Conservation (phyloP, 2,113 vertebrate genomes). For the Geococcyx californianus region DNA sequence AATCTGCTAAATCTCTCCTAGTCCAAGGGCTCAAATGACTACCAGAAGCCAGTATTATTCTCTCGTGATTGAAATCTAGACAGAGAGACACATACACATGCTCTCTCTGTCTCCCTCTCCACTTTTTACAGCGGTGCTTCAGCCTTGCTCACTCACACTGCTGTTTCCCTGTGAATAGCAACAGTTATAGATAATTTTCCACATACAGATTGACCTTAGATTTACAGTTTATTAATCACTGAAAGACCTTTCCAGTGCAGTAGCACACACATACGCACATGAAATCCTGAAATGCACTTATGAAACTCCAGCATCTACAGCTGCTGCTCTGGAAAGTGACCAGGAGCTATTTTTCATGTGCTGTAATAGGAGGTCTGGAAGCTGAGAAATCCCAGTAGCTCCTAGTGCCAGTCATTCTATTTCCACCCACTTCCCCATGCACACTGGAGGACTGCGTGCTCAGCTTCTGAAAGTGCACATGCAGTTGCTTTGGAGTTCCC, state of each 20-base stretch:
- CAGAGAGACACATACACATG: not conserved
- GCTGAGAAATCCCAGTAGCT: not conserved
- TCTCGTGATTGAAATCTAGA: not conserved
- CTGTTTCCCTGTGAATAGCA: not conserved
- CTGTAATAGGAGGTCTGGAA: not conserved
- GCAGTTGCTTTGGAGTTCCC: not conserved
- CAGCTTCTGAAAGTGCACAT: not conserved
- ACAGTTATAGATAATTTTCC: not conserved
- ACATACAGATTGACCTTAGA: not conserved
- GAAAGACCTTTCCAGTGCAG: not conserved
- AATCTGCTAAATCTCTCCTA: not conserved
- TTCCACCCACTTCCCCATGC: not conserved
- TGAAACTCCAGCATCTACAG: not conserved
- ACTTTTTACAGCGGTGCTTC: not conserved
- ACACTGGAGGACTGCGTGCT: not conserved
- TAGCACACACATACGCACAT: not conserved
- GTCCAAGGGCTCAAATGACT: not conserved
- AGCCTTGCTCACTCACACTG: not conserved
- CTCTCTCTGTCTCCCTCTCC: not conserved
- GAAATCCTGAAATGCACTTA: not conserved
- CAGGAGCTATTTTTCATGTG: not conserved
- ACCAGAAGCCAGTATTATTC: not conserved
- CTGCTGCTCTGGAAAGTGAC: constrained; percentile 22
- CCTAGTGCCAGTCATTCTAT: not conserved
- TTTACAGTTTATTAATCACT: not conserved